These are phyloP conservation scores for Rhysida immarginata DNA, from an alignment of 1,140 invertebrate species.

Conservation along the genomic window DNA sequence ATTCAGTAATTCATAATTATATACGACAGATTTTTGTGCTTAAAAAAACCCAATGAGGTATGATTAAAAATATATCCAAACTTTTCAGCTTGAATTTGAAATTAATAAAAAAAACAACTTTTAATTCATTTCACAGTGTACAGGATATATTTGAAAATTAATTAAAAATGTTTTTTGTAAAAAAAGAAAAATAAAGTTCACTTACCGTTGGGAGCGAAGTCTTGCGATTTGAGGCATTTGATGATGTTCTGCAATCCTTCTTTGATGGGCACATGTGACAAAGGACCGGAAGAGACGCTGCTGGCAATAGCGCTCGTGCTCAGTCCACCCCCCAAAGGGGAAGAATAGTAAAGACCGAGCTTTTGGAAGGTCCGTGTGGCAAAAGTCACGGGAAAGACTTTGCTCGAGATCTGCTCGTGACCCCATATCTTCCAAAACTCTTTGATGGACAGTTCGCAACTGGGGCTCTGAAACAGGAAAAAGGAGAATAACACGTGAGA, in stretches of 20 bases:
- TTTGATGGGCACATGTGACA: conserved; percentile 17
- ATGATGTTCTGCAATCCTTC: conserved; percentile 19
- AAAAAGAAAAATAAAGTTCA: too few relatives aligned
- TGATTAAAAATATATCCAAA: too few relatives aligned
- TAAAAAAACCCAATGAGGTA: too few relatives aligned
- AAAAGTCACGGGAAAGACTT: conserved; percentile 16
- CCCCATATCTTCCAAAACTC: conserved; percentile 19
- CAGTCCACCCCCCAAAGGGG: background rate
- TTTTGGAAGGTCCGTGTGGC: conserved; percentile 9
- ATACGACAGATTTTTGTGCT: too few relatives aligned
- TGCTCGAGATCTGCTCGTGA: conserved; percentile 16
- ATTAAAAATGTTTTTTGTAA: too few relatives aligned
- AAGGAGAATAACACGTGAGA: too few relatives aligned
- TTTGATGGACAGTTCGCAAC: conserved; percentile 10
- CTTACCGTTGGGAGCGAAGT: conserved; percentile 15
- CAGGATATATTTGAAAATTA: too few relatives aligned
- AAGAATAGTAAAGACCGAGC: conserved; percentile 10
- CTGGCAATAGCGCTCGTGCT: background rate
- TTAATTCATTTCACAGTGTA: too few relatives aligned
- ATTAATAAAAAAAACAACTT: too few relatives aligned
- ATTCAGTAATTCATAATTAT: too few relatives aligned
- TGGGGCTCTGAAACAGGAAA: conserved; percentile 13
- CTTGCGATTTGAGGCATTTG: conserved; percentile 18
- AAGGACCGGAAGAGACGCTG: conserved; percentile 6
- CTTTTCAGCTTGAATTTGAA: too few relatives aligned